Conservation (phyloP, 2,113 vertebrate species). For the Sigmodon hispidus region DNA sequence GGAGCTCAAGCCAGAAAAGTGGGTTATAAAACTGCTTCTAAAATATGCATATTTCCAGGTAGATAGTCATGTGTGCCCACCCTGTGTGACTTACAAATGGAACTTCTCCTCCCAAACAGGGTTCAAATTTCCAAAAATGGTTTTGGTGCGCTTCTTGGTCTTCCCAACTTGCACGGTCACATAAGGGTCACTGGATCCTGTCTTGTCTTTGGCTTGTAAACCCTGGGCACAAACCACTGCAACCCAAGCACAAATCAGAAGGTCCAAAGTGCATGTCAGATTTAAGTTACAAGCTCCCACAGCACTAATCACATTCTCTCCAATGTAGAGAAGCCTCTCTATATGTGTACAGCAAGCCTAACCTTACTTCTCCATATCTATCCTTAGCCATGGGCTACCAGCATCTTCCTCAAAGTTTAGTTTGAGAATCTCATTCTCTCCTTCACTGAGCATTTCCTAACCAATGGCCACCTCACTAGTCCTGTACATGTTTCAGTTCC, state of each 20-base stretch:
- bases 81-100: conserved; percentile 93
- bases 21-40: conserved; percentile 1
- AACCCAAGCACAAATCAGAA: conserved; percentile 54
- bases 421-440: conserved; percentile 37
- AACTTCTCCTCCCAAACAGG: conserved; percentile 99
- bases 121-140: conserved; percentile 98
- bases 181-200: conserved; percentile 97
- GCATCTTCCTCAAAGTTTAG: not conserved
- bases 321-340: not conserved
- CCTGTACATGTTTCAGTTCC: not conserved
- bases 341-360: not conserved
- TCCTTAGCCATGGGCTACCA: not conserved
- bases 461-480: not conserved
- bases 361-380: not conserved
- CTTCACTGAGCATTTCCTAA: not conserved
- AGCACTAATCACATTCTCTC: not conserved
- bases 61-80: not conserved
- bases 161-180: conserved; percentile 98
- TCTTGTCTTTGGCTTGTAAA: conserved; percentile 98
- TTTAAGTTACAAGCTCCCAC: not conserved
- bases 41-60: not conserved
- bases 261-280: not conserved
- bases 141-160: conserved; percentile 99
- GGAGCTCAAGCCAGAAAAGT: conserved; percentile 2
- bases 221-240: conserved; percentile 97